Percentiles rank a stretch among this genome's conserved stretches.
Evolutionary conservation across 2,113 vertebrate species (phyloP).

Genomic region (Meleagris gallopavo): DNA sequence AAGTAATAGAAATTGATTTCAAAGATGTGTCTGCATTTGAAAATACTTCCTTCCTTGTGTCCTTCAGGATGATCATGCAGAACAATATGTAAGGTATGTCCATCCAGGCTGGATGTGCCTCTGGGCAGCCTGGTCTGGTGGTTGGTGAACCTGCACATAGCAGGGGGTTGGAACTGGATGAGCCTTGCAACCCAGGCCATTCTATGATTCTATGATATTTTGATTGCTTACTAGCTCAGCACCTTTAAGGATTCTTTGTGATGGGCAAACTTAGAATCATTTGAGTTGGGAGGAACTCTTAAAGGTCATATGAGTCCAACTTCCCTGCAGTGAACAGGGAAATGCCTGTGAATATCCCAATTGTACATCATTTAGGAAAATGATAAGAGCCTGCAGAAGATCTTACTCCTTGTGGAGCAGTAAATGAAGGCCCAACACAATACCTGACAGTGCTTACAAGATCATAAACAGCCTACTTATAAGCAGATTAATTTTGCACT

Average conservation of each 20-base stretch:
- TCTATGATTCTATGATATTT: neutral
- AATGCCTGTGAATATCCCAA: neutral
- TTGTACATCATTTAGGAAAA: neutral
- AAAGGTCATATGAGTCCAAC: too few relatives aligned
- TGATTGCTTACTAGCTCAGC: neutral
- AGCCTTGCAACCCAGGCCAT: too few relatives aligned
- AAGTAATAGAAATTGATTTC: neutral
- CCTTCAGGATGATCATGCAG: neutral
- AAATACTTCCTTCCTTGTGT: neutral
- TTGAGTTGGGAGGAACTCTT: neutral
- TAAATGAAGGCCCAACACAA: neutral
- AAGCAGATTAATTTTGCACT: neutral
- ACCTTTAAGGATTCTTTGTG: neutral
- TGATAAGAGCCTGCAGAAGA: neutral
- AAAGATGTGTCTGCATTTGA: neutral
- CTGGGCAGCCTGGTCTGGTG: too few relatives aligned
- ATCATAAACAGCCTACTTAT: neutral
- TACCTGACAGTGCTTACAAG: neutral
- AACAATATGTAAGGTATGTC: neutral
- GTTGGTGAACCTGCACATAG: too few relatives aligned
- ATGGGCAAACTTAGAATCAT: neutral
- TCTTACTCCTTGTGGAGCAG: neutral
- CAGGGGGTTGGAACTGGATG: too few relatives aligned
- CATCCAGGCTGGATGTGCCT: too few relatives aligned
- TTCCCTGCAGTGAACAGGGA: too few relatives aligned